A percentile compares a stretch with the other conserved stretches of the same genome.
phyloP scores from a whole-genome alignment of 2,113 vertebrate species.

The Phainopepla nitens region DNA sequence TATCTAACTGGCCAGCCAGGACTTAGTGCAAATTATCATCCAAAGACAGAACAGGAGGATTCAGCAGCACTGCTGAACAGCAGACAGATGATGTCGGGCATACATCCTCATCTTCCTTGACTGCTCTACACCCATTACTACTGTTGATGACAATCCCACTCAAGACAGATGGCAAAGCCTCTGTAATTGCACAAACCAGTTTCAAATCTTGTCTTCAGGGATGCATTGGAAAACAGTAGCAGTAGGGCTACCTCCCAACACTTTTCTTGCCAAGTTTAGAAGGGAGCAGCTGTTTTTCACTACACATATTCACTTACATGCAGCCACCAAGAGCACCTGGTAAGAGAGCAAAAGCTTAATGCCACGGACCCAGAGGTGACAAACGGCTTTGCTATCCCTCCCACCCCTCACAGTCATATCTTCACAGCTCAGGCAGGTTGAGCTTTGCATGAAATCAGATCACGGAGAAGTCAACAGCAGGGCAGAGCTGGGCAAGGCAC shows the following conservation, averaged over 20 bases:
- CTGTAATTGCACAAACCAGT: background rate
- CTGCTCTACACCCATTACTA: background rate
- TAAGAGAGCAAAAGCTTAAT: background rate
- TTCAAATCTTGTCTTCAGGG: background rate
- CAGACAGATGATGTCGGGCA: background rate
- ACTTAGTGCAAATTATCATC: background rate
- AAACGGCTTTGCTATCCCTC: background rate
- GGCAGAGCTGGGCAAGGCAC: background rate
- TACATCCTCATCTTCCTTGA: background rate
- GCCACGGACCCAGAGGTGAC: background rate
- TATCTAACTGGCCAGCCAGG: background rate
- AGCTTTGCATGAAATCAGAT: background rate
- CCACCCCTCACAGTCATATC: background rate
- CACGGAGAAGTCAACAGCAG: background rate
- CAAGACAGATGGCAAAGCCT: background rate
- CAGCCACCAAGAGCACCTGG: background rate
- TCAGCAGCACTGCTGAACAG: background rate
- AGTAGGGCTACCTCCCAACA: background rate
- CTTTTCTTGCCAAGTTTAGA: background rate
- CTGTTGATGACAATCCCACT: background rate
- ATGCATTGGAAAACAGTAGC: background rate
- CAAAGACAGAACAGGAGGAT: background rate
- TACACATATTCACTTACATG: accelerated
- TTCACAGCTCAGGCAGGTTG: background rate
- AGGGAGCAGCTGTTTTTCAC: background rate